phyloP scores from a whole-genome alignment of 2,888 invertebrate species.

The Nowickia ferox region DNA sequence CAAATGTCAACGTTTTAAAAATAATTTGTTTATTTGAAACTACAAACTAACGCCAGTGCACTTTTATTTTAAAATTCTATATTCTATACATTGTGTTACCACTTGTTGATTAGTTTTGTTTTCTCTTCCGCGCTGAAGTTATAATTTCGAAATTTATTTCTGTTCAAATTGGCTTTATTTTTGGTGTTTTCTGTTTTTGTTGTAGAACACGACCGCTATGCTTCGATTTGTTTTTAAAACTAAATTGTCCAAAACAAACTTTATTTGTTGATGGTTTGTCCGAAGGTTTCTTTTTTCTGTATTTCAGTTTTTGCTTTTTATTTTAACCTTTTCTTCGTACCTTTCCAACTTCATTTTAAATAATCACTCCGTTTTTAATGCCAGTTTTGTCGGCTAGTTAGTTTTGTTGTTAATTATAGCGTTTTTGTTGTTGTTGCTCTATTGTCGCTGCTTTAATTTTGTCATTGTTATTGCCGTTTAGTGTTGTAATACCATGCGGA shows the following conservation, averaged over 20 bases:
- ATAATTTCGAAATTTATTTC: slow-evolving; percentile 47
- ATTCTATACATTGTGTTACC: slow-evolving; percentile 20
- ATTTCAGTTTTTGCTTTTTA: slow-evolving; percentile 46
- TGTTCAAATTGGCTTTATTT: slow-evolving; percentile 1
- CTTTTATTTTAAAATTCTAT: slow-evolving; percentile 27
- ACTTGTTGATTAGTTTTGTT: slow-evolving; percentile 49
- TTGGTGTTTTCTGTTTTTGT: slow-evolving; percentile 8
- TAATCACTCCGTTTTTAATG: slow-evolving; percentile 59
- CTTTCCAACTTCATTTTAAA: slow-evolving; percentile 62
- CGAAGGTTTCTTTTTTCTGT: slow-evolving; percentile 60
- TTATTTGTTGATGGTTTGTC: slow-evolving; percentile 62
- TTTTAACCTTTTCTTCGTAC: slow-evolving; percentile 36
- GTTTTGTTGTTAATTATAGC: slow-evolving; percentile 19
- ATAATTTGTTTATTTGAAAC: slow-evolving; percentile 37
- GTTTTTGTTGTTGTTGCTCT: neutral
- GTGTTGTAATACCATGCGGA: slow-evolving; percentile 40
- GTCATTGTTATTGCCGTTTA: slow-evolving; percentile 61
- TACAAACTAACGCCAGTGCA: slow-evolving; percentile 19
- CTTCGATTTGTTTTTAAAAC: slow-evolving; percentile 67
- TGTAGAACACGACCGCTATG: slow-evolving; percentile 64
- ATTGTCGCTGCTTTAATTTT: slow-evolving; percentile 47
- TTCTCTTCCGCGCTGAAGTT: neutral
- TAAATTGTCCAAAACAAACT: slow-evolving; percentile 69
- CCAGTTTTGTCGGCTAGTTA: slow-evolving; percentile 43
- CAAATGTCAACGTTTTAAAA: slow-evolving; percentile 69